Evolutionary conservation across 1,140 invertebrate genomes (phyloP).

Genomic region (Trichonephila clavipes): DNA sequence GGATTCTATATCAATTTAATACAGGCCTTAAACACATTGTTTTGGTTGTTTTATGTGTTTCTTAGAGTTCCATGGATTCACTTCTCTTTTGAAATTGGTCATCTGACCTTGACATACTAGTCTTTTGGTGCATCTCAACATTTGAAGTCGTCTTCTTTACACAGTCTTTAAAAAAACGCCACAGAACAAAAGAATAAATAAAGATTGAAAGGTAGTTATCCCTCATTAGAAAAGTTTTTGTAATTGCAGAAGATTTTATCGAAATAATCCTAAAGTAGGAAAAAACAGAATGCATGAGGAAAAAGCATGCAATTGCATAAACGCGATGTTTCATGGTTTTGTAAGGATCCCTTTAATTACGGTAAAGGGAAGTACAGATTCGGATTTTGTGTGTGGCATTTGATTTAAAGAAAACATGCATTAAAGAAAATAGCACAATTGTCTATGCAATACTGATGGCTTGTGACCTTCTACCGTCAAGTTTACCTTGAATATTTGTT

Average conservation of each 20-base stretch:
- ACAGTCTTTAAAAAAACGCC: neutral
- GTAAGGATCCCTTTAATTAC: neutral
- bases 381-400: neutral
- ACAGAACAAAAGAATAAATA: neutral
- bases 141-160: neutral
- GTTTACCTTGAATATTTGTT: constrained; percentile 1
- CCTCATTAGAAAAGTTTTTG: neutral
- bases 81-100: neutral
- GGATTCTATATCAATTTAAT: neutral
- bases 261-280: neutral
- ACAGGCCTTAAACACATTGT: neutral
- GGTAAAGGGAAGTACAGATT: constrained; percentile 1
- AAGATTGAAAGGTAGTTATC: neutral
- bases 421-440: neutral
- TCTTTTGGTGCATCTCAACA: neutral
- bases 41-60: neutral
- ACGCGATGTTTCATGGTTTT: neutral
- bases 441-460: neutral
- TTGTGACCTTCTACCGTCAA: neutral
- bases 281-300: neutral
- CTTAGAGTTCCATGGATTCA: neutral
- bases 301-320: neutral
- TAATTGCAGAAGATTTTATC: constrained; percentile 29
- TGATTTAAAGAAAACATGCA: neutral
- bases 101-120: neutral